A percentile compares a stretch with the other conserved stretches of the same genome.
These are phyloP conservation scores for Pagrus major DNA, from an alignment of 2,113 vertebrate species.

Conservation along the genomic window DNA sequence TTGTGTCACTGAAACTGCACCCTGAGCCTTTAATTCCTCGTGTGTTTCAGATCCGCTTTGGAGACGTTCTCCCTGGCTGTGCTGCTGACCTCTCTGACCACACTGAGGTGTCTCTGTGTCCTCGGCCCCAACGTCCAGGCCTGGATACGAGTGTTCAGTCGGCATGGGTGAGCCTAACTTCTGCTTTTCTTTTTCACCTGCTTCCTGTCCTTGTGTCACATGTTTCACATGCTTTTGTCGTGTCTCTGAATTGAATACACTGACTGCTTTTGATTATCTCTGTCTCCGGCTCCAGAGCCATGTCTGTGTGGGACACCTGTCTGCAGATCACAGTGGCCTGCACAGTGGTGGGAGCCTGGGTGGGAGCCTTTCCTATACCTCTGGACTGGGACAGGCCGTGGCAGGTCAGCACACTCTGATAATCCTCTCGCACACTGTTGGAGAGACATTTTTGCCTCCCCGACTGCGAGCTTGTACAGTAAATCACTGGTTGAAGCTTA, in stretches of 20 bases:
- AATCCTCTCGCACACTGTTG: background rate
- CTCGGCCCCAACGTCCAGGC: slow-evolving; percentile 94
- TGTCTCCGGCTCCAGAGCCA: slow-evolving; percentile 84
- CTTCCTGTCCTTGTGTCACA: background rate
- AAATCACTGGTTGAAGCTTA: too few relatives aligned
- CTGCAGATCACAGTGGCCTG: slow-evolving; percentile 92
- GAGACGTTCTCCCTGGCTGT: slow-evolving; percentile 96
- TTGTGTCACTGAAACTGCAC: background rate
- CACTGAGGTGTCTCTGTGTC: slow-evolving; percentile 93
- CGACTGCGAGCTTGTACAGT: too few relatives aligned
- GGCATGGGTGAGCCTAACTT: slow-evolving; percentile 89
- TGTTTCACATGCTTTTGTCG: background rate
- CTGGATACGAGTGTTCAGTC: slow-evolving; percentile 96
- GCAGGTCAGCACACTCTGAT: slow-evolving; percentile 88
- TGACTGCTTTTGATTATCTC: background rate
- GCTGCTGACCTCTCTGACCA: slow-evolving; percentile 92
- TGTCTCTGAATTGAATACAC: background rate
- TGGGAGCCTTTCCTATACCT: slow-evolving; percentile 96
- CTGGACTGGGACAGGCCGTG: slow-evolving; percentile 98
- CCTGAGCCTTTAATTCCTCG: background rate
- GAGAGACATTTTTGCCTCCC: too few relatives aligned
- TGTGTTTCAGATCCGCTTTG: slow-evolving; percentile 85
- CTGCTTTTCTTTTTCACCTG: too few relatives aligned
- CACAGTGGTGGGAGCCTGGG: slow-evolving; percentile 91
- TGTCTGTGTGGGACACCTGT: slow-evolving; percentile 94